Conservation (phyloP, 1,140 invertebrate species). For the Potamilus streckersoni region DNA sequence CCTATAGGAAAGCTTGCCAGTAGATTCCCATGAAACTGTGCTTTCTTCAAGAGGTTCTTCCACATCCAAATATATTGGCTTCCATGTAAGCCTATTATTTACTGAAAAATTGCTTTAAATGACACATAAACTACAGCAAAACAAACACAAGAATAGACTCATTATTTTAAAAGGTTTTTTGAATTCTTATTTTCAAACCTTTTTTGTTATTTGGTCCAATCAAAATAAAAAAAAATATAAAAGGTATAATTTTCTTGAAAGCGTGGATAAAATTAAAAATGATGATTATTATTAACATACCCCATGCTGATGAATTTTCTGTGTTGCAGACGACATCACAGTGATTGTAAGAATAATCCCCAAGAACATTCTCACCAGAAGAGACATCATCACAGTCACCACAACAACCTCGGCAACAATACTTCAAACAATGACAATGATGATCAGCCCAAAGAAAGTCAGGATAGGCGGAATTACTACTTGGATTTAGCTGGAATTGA, state of each 20-base stretch:
- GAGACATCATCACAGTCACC: conserved; percentile 38
- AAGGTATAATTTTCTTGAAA: neutral
- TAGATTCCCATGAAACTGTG: too few species aligned
- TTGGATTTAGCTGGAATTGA: conserved; percentile 69
- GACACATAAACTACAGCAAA: too few species aligned
- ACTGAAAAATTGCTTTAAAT: too few species aligned
- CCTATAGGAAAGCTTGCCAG: too few species aligned
- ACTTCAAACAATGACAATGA: conserved; percentile 25
- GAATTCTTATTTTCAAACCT: neutral
- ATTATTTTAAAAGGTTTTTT: too few species aligned
- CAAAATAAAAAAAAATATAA: neutral
- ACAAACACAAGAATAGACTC: too few species aligned
- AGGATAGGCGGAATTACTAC: conserved; percentile 67
- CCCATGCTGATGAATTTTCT: conserved; percentile 9
- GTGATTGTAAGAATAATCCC: conserved; percentile 49
- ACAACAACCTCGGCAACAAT: conserved; percentile 29
- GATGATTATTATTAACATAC: neutral
- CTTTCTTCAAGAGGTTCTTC: too few species aligned
- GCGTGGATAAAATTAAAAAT: neutral
- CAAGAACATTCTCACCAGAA: conserved; percentile 50
- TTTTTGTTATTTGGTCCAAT: neutral
- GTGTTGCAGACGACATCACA: conserved; percentile 57
- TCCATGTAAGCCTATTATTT: too few species aligned
- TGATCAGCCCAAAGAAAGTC: conserved; percentile 55
- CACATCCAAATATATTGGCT: too few species aligned